These are phyloP conservation scores for Falco concolor DNA, from an alignment of 2,797 vertebrate species.

Conservation along the genomic window DNA sequence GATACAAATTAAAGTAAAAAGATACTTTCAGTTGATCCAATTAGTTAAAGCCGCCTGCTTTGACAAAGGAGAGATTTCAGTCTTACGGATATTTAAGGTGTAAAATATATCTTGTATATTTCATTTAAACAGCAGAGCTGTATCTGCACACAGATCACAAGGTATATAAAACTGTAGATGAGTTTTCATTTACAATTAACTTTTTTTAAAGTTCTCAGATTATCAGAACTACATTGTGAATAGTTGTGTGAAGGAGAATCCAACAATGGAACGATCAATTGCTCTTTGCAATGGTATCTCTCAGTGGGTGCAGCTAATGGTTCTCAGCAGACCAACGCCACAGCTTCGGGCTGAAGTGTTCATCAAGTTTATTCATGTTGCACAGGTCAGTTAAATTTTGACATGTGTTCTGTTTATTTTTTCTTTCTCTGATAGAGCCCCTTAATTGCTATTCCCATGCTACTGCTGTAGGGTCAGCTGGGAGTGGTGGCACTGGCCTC, in stretches of 20 bases:
- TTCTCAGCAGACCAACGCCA: slow-evolving; percentile 91
- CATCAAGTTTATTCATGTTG: slow-evolving; percentile 93
- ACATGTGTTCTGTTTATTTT: neutral
- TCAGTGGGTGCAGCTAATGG: slow-evolving; percentile 97
- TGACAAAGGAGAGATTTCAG: neutral
- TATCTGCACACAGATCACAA: neutral
- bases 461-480: neutral
- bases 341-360: slow-evolving; percentile 96
- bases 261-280: slow-evolving; percentile 92
- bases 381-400: slow-evolving; percentile 80
- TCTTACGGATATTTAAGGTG: neutral
- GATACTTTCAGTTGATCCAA: neutral
- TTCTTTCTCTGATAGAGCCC: neutral
- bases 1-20: neutral
- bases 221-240: slow-evolving; percentile 92
- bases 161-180: neutral
- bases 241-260: slow-evolving; percentile 93
- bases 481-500: neutral
- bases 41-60: neutral
- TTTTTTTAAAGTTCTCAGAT: slow-evolving; percentile 80
- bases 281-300: slow-evolving; percentile 93
- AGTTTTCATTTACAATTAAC: neutral
- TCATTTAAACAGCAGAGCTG: neutral
- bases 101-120: neutral
- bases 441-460: neutral